Evolutionary conservation across 2,797 vertebrate genomes (phyloP), one percentile per base, ranked within the genome.

Genomic region (Brachymystax lenok): DNA sequence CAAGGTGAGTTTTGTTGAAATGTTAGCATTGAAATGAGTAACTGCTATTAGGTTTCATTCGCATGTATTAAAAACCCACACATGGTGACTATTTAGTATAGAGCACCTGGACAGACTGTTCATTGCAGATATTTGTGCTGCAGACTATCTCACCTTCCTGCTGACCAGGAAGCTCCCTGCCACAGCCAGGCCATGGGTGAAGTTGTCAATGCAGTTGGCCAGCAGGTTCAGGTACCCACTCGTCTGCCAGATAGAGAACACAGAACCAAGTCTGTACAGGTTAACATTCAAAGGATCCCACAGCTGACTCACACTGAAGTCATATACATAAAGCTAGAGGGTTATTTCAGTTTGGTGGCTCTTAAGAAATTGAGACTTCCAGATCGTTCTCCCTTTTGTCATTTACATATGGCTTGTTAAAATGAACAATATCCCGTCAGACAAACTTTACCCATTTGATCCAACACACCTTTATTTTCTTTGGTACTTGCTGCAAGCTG

Each of bases 191-290:
- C 98, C 98, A 0, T 99, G 98, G 19, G 98, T 99, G 89, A 99
- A 99, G 92, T 99, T 99, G 89, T 99, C 98, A 46, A 99, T 97
- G 86, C 96, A 97, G 92, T 99, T 99, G 76, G 98, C 98, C 86
- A 99, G 89, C 10, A 99, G 94, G 90, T 99, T 99, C 83, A 99
- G 93, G 91, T 99, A 99, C 82, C 98, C 98, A 63, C 97, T 97
- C 16, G 95, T 97, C 98, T 99, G 93, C 70, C 28, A 85, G 0
- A 81, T 30, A 83, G 1, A 19, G 76, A 77, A 69, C 51, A 79
- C 5, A 64, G 16, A 30, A 21, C 51, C 30, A 52, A 52, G 17
- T 72, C 16, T 27, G 13, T 10, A 35, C n/a, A 27, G 4, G 6
- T 7, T 16, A 3, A 24, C 56, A 46, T 28, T n/a, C 28, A 61